These are phyloP conservation scores for Stomatorhinus walkeri DNA, from an alignment of 2,797 vertebrate genomes.

Conservation along the genomic window DNA sequence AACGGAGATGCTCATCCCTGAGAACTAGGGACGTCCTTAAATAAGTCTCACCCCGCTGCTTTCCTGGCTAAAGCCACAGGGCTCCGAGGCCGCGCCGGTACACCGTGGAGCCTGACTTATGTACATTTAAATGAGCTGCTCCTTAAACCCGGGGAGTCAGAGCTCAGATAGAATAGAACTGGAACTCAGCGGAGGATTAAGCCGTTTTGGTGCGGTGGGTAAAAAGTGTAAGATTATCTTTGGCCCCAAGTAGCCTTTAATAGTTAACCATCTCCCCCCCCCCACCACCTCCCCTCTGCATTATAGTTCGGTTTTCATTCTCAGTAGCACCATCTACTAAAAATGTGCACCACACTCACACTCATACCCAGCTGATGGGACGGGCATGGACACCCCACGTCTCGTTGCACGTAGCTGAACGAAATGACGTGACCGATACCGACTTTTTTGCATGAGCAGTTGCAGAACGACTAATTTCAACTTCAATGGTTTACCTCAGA, in stretches of 20 bases:
- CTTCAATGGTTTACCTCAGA: not conserved
- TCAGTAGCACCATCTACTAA: slow-evolving; percentile 47
- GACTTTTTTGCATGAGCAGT: not conserved
- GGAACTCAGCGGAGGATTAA: slow-evolving; percentile 34
- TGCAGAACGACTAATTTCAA: not conserved
- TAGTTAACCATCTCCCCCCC: slow-evolving; percentile 46
- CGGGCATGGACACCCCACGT: not conserved
- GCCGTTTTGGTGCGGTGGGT: slow-evolving; percentile 49
- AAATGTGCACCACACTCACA: slow-evolving; percentile 28
- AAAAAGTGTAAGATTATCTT: slow-evolving; percentile 62
- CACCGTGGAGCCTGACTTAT: slow-evolving; percentile 59
- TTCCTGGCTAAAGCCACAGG: slow-evolving; percentile 9
- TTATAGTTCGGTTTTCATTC: slow-evolving; percentile 53
- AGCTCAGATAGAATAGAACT: slow-evolving; percentile 56
- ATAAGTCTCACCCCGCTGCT: not conserved
- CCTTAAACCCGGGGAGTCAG: slow-evolving; percentile 50
- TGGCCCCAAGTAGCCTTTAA: slow-evolving; percentile 61
- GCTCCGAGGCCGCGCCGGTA: slow-evolving; percentile 53
- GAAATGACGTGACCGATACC: not conserved
- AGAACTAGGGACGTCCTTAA: not conserved
- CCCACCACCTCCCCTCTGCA: slow-evolving; percentile 48
- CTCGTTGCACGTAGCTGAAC: not conserved
- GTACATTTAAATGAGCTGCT: slow-evolving; percentile 67
- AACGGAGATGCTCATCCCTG: not conserved
- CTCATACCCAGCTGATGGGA: slow-evolving; percentile 34